Evolutionary conservation across 2,888 invertebrate species (phyloP).

Genomic region (Lutraria lutraria): DNA sequence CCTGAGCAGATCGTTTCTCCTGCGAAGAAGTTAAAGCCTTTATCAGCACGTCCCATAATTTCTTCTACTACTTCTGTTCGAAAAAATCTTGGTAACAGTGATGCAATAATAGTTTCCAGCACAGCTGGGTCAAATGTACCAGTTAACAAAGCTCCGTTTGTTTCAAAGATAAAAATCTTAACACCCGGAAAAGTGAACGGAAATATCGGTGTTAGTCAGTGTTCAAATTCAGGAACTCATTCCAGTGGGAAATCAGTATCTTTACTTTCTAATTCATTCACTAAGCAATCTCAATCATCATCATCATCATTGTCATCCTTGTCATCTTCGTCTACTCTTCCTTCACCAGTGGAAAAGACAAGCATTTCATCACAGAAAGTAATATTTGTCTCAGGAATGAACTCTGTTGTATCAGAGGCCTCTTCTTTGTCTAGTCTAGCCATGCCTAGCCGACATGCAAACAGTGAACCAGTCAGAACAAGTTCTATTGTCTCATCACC

Average conservation of each 20-base stretch:
- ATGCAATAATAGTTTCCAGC: constrained; percentile 9
- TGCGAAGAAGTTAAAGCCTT: constrained; percentile 60
- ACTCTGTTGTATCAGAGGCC: neutral
- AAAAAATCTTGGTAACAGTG: constrained; percentile 23
- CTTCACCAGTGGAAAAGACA: constrained; percentile 25
- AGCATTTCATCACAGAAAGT: constrained; percentile 57
- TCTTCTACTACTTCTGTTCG: neutral
- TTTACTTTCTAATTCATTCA: constrained; percentile 45
- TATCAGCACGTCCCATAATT: neutral
- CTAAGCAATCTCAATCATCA: constrained; percentile 38
- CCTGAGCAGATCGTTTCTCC: constrained; percentile 72
- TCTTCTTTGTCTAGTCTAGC: constrained; percentile 28
- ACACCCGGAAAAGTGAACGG: constrained; percentile 11
- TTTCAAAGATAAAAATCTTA: constrained; percentile 40
- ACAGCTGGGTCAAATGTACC: constrained; percentile 37
- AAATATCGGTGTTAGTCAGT: constrained; percentile 35
- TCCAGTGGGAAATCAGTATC: constrained; percentile 50
- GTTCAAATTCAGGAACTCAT: constrained; percentile 41
- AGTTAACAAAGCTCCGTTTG: constrained; percentile 37
- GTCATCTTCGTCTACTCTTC: constrained; percentile 21
- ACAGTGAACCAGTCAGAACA: constrained; percentile 24
- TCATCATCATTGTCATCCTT: constrained; percentile 33
- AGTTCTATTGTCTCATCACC: neutral
- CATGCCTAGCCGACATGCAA: constrained; percentile 8
- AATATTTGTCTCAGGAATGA: constrained; percentile 63